Evolutionary conservation across 2,797 vertebrate species (phyloP).

Genomic region (Lophius americanus): DNA sequence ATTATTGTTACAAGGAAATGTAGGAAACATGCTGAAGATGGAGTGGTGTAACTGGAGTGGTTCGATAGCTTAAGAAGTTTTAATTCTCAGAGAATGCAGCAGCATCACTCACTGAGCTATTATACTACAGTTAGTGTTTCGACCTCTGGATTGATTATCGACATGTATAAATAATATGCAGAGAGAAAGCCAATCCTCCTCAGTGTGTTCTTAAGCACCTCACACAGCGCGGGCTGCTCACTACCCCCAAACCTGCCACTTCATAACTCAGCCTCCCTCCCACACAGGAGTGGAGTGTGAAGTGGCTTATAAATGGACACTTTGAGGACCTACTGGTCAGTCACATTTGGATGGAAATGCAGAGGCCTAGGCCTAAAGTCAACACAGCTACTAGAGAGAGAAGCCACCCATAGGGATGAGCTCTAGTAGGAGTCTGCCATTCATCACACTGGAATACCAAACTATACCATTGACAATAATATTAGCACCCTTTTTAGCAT

Average conservation of each 20-base stretch:
- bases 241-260: constrained; percentile 81
- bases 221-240: constrained; percentile 69
- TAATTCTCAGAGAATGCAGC: background rate
- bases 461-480: constrained; percentile 62
- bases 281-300: constrained; percentile 79
- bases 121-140: constrained; percentile 25
- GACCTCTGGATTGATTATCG: constrained; percentile 49
- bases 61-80: background rate
- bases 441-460: constrained; percentile 49
- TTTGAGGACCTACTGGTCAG: constrained; percentile 75
- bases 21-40: background rate
- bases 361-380: constrained; percentile 55
- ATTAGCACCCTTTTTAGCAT: constrained; percentile 14
- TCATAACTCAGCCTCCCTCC: constrained; percentile 80
- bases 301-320: constrained; percentile 79
- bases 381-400: constrained; percentile 45
- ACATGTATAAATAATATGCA: constrained; percentile 57
- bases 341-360: constrained; percentile 71
- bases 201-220: constrained; percentile 63
- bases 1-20: too few species aligned
- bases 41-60: background rate
- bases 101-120: background rate
- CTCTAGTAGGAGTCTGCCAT: constrained; percentile 33
- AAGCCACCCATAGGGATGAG: constrained; percentile 50
- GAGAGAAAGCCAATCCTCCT: constrained; percentile 56